phyloP scores from a whole-genome alignment of 92 coral and sea anemone genomes.

The Micromussa lordhowensis region DNA sequence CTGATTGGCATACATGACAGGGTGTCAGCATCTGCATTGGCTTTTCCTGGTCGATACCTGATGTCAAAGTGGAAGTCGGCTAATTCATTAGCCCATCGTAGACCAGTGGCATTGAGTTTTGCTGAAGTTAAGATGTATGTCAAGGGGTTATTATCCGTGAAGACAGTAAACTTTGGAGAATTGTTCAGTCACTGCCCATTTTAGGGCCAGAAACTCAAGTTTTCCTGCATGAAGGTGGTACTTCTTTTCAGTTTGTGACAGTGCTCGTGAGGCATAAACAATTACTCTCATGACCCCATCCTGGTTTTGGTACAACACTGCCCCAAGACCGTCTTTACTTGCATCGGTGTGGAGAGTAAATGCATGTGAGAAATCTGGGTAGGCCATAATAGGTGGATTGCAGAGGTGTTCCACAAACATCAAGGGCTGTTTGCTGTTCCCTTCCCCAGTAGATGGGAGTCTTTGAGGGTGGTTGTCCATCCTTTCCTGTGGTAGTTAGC shows the following conservation, averaged over 20 bases:
- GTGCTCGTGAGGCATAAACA: conserved; percentile 28
- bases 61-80: conserved; percentile 36
- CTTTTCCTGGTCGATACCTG: conserved; percentile 33
- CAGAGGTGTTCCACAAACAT: neutral
- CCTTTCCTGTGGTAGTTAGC: conserved; percentile 31
- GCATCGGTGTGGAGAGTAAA: conserved; percentile 20
- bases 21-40: conserved; percentile 38
- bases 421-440: conserved; percentile 26
- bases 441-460: conserved; percentile 45
- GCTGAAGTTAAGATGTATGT: conserved; percentile 36
- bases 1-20: conserved; percentile 37
- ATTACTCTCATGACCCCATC: conserved; percentile 24
- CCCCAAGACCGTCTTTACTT: conserved; percentile 18
- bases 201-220: conserved; percentile 56
- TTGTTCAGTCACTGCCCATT: conserved; percentile 68
- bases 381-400: conserved; percentile 29
- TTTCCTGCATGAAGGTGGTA: conserved; percentile 57
- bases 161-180: conserved; percentile 46
- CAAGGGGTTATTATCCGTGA: conserved; percentile 41
- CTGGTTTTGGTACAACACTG: conserved; percentile 25
- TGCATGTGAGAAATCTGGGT: conserved; percentile 30
- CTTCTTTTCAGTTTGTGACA: conserved; percentile 28
- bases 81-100: conserved; percentile 28
- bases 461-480: conserved; percentile 58
- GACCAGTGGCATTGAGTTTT: too few species aligned